Conservation (phyloP, 2,113 vertebrate genomes). For the Elaphurus davidianus region DNA sequence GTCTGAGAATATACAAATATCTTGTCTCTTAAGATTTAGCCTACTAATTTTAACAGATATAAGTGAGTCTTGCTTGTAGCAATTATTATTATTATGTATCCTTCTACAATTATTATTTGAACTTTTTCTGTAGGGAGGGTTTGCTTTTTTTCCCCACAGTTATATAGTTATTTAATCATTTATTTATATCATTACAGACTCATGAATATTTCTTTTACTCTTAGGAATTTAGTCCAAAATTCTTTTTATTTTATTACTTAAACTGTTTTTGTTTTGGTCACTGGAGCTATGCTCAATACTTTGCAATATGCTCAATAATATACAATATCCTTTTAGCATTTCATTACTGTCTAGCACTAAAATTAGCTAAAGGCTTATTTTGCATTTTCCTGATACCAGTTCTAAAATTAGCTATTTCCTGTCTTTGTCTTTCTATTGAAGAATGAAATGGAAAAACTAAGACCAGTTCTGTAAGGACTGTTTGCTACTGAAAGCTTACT, state of each 20-base stretch:
- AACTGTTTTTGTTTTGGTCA: not conserved
- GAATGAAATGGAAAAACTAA: not conserved
- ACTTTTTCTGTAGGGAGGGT: not conserved
- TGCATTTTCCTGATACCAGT: not conserved
- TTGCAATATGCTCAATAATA: not conserved
- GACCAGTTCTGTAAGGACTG: rapidly evolving
- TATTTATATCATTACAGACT: not conserved
- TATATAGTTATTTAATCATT: not conserved
- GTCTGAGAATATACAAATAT: not conserved
- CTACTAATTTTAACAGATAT: not conserved
- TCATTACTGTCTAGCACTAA: not conserved
- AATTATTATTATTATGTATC: not conserved
- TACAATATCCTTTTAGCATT: not conserved
- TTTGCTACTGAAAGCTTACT: not conserved
- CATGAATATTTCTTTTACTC: not conserved
- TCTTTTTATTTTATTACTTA: not conserved
- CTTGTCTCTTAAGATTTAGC: not conserved
- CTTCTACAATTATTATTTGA: not conserved
- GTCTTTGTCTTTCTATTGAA: not conserved
- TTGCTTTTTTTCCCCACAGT: not conserved
- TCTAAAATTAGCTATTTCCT: not conserved
- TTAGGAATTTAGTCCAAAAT: not conserved
- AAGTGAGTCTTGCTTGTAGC: not conserved
- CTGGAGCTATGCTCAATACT: not conserved
- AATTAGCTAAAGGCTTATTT: not conserved